Evolutionary conservation across 2,888 invertebrate species (phyloP).

Genomic region (Zaprionus lineosus): DNA sequence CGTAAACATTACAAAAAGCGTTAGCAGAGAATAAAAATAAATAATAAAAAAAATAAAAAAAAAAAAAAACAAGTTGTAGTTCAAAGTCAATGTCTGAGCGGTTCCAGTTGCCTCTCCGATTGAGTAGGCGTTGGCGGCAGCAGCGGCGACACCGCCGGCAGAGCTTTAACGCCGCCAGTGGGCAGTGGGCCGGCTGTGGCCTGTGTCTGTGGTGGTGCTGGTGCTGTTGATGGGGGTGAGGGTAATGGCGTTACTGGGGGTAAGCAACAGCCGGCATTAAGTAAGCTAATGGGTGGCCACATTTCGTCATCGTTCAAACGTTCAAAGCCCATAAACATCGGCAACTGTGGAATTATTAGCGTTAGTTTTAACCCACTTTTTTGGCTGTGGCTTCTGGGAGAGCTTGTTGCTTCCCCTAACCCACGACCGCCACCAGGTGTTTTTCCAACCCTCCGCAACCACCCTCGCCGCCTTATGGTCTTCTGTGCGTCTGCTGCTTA

Average conservation of each 20-base stretch:
- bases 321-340: constrained; percentile 53
- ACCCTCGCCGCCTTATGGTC: no score
- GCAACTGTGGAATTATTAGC: constrained; percentile 35
- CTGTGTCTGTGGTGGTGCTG: no score
- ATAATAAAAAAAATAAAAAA: neutral
- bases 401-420: constrained; percentile 48
- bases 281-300: constrained; percentile 9
- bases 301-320: constrained; percentile 62
- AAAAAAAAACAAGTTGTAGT: constrained; percentile 44
- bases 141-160: neutral
- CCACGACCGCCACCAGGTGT: no score
- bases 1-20: constrained; percentile 71
- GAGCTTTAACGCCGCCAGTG: neutral
- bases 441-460: no score
- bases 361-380: constrained; percentile 42
- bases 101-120: constrained; percentile 11
- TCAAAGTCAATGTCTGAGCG: constrained; percentile 73
- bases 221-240: no score
- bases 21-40: constrained; percentile 21
- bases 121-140: constrained; percentile 30
- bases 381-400: neutral
- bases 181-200: neutral
- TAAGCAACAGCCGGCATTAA: constrained; percentile 22
- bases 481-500: constrained; percentile 34
- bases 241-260: constrained; percentile 7